phyloP scores from a whole-genome alignment of 2,113 vertebrate genomes.

The Barnardius zonarius region DNA sequence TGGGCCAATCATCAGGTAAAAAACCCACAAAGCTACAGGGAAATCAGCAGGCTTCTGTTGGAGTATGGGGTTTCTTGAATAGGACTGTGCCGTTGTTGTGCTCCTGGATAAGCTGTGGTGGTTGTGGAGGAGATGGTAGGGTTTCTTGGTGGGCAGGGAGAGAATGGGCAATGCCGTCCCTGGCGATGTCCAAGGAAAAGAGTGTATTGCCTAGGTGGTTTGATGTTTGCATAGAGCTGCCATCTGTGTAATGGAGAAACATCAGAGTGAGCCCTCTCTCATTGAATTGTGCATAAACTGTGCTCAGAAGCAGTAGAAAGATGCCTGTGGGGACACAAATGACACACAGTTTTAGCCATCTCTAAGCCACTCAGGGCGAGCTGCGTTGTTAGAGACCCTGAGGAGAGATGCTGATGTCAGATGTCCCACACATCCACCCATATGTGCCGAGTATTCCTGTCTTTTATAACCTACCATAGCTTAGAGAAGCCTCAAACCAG shows the following conservation, averaged over 20 bases:
- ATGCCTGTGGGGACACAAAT: not conserved
- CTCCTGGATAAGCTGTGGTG: not conserved
- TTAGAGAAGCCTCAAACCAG: not conserved
- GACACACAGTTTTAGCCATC: not conserved
- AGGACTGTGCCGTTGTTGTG: not conserved
- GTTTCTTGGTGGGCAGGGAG: not conserved
- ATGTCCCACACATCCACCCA: not conserved
- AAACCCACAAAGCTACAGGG: conserved; percentile 27
- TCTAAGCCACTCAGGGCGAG: not conserved
- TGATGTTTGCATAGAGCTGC: not conserved
- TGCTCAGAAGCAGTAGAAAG: not conserved
- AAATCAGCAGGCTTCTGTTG: conserved; percentile 21
- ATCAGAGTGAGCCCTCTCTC: not conserved
- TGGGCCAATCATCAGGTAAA: conserved; percentile 85
- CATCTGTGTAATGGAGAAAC: not conserved
- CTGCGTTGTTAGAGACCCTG: not conserved
- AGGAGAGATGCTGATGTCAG: not conserved
- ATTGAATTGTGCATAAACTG: conserved; percentile 16
- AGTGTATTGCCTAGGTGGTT: not conserved
- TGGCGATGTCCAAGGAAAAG: not conserved
- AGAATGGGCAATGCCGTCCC: not conserved
- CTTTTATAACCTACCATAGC: not conserved
- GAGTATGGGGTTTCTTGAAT: not conserved
- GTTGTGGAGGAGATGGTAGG: not conserved
- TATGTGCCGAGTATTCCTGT: not conserved